Evolutionary conservation across 2,113 vertebrate species (phyloP).

Genomic region (Zosterops japonicus): DNA sequence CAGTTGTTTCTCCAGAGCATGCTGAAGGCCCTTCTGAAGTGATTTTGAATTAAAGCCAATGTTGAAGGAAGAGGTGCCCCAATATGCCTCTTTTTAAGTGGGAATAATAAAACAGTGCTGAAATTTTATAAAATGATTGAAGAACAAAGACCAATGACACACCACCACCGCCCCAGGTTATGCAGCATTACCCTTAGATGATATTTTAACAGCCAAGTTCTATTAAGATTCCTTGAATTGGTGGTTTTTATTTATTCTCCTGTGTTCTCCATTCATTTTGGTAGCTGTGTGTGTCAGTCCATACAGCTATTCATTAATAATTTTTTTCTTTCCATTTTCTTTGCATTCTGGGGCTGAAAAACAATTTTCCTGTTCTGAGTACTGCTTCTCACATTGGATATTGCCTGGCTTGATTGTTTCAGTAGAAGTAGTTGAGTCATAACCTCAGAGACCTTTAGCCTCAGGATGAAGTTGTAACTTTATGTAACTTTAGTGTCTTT

Average conservation of each 20-base stretch:
- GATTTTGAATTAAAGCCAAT: background rate
- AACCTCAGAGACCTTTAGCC: fast-evolving
- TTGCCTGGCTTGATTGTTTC: background rate
- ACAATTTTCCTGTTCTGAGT: fast-evolving
- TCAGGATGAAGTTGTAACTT: background rate
- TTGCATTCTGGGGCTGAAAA: background rate
- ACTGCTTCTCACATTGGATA: too few relatives aligned
- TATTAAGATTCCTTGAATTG: background rate
- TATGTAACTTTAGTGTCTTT: fast-evolving
- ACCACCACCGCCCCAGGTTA: background rate
- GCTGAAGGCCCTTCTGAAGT: background rate
- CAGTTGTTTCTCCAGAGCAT: background rate
- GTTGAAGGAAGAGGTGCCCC: background rate
- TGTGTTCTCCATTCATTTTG: background rate
- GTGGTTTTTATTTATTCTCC: background rate
- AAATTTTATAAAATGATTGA: background rate
- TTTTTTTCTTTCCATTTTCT: background rate
- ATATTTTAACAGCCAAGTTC: background rate
- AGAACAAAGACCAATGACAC: fast-evolving
- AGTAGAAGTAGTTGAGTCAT: fast-evolving
- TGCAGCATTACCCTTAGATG: background rate
- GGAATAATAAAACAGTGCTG: background rate
- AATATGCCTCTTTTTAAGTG: background rate
- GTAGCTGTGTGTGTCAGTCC: background rate
- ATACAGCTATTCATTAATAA: background rate